Base-by-base conservation (phyloP, 1,140 invertebrate genomes). In the Propsilocerus akamusi region DNA sequence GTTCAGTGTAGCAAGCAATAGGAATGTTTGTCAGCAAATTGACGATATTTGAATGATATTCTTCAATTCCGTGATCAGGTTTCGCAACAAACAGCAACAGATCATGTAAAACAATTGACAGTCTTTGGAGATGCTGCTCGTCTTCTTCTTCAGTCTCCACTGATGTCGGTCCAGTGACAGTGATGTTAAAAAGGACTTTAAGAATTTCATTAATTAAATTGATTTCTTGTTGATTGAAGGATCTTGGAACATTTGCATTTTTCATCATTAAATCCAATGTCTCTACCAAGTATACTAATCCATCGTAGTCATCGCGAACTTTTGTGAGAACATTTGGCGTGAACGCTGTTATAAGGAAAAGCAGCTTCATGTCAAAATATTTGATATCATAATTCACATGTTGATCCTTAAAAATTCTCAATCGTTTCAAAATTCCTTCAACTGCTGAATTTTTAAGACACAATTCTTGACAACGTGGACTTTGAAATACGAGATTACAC, bases 181-280 rank as follows among this genome's bases (percentile, higher is more conserved):
- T 80, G 49, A 96, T 65, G 64, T 94, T 96, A 62, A 94, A 97
- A 51, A 95, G 70, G 11, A 83, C 78, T 69, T 95, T 95, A 6
- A 95, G 71, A 54, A 89, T 77, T 70, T 96, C 90, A 66, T 78
- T 84, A 23, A 75, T 68, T 32, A 92, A 68, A 49, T 79, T 78
- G 30, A 80, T 73, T 59, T 86, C 70, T 46, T 72, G 63, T 60
- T 81, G 74, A 71, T 84, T 55, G 34, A 69, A 67, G 53, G 56
- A 47, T 32, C 41, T 25, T 5, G 12, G 4, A 26, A 28, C 49
- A 37, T 60, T 57, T 23, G 57, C 61, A 56, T 77, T 70, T 48
- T 72, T 69, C 22, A 86, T 61, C 50, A 86, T 76, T 49, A 83
- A 71, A 64, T 89, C 80, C 46, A 96, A 69, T 41, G 81, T 80